These are phyloP conservation scores for Nixonia krombeini DNA, from an alignment of 1,140 invertebrate species.

Conservation along the genomic window DNA sequence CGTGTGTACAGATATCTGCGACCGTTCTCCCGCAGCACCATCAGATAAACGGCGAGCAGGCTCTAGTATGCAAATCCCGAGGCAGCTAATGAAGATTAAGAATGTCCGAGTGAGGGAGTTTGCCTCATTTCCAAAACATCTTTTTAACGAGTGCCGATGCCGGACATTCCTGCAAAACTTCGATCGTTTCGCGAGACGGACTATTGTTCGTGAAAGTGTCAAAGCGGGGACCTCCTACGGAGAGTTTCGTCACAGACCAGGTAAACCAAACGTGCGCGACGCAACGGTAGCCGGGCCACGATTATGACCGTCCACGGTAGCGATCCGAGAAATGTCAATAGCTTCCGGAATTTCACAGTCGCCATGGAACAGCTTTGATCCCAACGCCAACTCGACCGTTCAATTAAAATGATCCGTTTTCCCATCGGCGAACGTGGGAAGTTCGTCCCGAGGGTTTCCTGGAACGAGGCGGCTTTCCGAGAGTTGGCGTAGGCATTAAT, in stretches of 20 bases:
- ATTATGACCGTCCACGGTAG: slow-evolving; percentile 53
- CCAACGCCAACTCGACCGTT: slow-evolving; percentile 35
- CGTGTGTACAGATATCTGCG: slow-evolving; percentile 35
- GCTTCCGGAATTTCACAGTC: slow-evolving; percentile 52
- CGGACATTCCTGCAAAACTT: slow-evolving; percentile 52
- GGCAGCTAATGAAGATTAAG: slow-evolving; percentile 67
- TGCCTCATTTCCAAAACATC: slow-evolving; percentile 61
- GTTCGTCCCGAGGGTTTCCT: slow-evolving; percentile 20
- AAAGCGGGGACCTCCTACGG: slow-evolving; percentile 60
- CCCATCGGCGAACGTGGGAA: slow-evolving; percentile 44
- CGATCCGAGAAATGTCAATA: slow-evolving; percentile 48
- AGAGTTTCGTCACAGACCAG: slow-evolving; percentile 57
- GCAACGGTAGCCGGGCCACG: slow-evolving; percentile 41
- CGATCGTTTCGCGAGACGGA: slow-evolving; percentile 36
- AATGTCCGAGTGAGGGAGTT: slow-evolving; percentile 60
- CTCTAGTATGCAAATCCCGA: slow-evolving; percentile 64
- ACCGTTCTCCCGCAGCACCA: slow-evolving; percentile 52
- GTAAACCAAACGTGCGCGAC: slow-evolving; percentile 49
- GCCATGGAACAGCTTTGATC: slow-evolving; percentile 27
- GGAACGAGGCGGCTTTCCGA: no score
- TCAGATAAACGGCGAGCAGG: slow-evolving; percentile 57
- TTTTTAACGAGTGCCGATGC: slow-evolving; percentile 51
- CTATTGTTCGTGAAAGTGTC: slow-evolving; percentile 60
- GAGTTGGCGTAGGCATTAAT: no score
- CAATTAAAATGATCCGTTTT: slow-evolving; percentile 45